Evolutionary conservation across 2,888 invertebrate genomes (phyloP).

Genomic region (Cyclophora punctaria): DNA sequence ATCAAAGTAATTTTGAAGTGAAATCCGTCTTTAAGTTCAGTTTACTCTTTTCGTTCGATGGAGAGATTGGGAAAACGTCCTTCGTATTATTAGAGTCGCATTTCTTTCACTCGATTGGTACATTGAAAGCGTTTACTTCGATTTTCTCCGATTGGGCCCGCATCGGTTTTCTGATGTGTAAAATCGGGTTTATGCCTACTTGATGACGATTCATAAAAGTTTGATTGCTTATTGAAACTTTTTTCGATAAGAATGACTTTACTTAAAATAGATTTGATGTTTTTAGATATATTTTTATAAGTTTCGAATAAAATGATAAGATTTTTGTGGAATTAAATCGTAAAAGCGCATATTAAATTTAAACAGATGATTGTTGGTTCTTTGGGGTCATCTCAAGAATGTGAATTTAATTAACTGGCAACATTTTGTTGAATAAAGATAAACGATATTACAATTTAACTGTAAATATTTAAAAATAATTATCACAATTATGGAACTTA

Average conservation of each 20-base stretch:
- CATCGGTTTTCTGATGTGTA: conserved; percentile 26
- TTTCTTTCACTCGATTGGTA: conserved; percentile 25
- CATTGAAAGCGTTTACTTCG: conserved; percentile 19
- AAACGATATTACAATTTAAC: too few species aligned
- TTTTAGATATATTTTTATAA: neutral
- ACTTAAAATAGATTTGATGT: neutral
- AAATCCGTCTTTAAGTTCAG: conserved; percentile 26
- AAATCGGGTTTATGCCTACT: conserved; percentile 26
- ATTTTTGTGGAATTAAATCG: too few species aligned
- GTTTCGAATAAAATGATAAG: conserved; percentile 9
- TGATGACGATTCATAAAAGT: conserved; percentile 21
- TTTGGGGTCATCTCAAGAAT: too few species aligned
- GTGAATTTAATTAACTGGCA: too few species aligned
- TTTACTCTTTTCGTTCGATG: conserved; percentile 22
- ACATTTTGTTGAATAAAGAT: too few species aligned
- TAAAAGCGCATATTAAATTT: too few species aligned
- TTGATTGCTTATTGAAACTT: conserved; percentile 20
- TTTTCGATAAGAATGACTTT: conserved; percentile 5
- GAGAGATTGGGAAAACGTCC: conserved; percentile 16
- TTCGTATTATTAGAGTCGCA: conserved; percentile 22
- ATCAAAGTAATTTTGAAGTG: conserved; percentile 26
- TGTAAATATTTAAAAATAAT: too few species aligned
- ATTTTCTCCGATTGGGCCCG: conserved; percentile 18
- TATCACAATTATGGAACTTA: too few species aligned
- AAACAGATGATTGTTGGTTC: too few species aligned